Evolutionary conservation across 2,113 vertebrate species (phyloP).

Genomic region (Ciconia maguari): DNA sequence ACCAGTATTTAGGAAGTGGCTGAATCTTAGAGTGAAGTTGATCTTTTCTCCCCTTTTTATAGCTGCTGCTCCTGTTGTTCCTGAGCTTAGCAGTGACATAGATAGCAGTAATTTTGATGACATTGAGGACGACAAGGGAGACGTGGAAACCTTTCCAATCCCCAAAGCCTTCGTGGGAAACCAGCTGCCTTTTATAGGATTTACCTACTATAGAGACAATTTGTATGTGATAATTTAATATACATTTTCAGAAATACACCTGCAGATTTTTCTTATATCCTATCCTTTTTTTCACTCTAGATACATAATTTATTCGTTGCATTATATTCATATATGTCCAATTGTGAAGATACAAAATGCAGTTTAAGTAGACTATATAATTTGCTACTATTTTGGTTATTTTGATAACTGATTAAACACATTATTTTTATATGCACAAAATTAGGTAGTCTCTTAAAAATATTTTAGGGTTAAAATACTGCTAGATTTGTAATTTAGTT

Average conservation of each 20-base stretch:
- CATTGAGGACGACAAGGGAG: constrained; percentile 96
- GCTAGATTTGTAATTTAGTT: neutral
- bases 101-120: constrained; percentile 99
- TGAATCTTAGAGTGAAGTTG: neutral
- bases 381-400: neutral
- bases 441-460: neutral
- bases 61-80: constrained; percentile 96
- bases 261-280: neutral
- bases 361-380: neutral
- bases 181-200: constrained; percentile 97
- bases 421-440: neutral
- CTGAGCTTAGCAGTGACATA: constrained; percentile 95
- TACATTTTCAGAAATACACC: neutral
- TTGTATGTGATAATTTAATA: constrained; percentile 79
- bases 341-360: neutral
- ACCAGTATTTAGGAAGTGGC: neutral
- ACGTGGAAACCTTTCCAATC: constrained; percentile 93
- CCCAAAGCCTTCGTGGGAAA: constrained; percentile 98
- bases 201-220: constrained; percentile 98
- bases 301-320: neutral
- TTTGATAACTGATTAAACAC: neutral
- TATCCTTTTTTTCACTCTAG: neutral
- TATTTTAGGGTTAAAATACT: neutral
- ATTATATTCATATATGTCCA: neutral
- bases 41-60: neutral